These are phyloP conservation scores for Accipiter cooperii DNA, from an alignment of 2,113 vertebrate genomes.

Conservation along the genomic window DNA sequence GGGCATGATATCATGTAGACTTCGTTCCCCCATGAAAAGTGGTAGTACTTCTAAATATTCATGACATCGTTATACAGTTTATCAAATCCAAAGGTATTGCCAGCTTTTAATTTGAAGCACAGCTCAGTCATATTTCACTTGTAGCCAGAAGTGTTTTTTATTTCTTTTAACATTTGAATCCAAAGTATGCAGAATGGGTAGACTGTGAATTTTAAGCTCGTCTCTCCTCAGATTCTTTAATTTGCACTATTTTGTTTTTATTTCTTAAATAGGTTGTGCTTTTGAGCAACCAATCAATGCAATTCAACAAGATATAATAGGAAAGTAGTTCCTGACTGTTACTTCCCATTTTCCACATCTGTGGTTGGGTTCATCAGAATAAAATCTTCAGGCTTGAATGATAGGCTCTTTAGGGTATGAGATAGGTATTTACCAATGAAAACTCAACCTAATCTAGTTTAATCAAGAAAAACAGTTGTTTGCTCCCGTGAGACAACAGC, in stretches of 20 bases:
- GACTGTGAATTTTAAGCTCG: not conserved
- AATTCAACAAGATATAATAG: slow-evolving; percentile 27
- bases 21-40: not conserved
- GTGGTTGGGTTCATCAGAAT: not conserved
- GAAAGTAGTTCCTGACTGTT: not conserved
- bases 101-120: slow-evolving; percentile 25
- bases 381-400: not conserved
- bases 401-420: not conserved
- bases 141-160: not conserved
- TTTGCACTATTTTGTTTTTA: not conserved
- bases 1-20: not conserved
- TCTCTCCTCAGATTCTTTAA: not conserved
- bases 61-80: not conserved
- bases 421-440: not conserved
- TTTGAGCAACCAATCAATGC: slow-evolving; percentile 15
- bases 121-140: not conserved
- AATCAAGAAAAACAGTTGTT: not conserved
- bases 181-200: not conserved
- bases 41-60: slow-evolving; percentile 37
- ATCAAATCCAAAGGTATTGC: slow-evolving; percentile 8
- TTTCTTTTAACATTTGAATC: not conserved
- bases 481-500: not conserved
- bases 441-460: not conserved
- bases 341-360: not conserved
- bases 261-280: slow-evolving; percentile 12